Evolutionary conservation across 2,888 invertebrate species (phyloP).

Genomic region (Euplexia lucipara): DNA sequence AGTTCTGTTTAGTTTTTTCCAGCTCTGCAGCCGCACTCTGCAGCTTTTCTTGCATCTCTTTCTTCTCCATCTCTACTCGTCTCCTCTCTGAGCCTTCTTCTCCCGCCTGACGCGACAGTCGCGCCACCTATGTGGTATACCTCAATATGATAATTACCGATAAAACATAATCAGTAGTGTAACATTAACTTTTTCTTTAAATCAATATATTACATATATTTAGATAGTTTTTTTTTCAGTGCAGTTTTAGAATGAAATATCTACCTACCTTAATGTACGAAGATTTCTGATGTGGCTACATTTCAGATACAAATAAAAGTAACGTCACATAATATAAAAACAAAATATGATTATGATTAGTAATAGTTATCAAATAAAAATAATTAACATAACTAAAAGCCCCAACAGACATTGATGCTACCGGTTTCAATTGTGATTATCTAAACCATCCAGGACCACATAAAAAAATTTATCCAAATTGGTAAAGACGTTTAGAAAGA

Average conservation of each 20-base stretch:
- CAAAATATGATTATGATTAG: too few species aligned
- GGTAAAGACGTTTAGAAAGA: too few species aligned
- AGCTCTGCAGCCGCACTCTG: slow-evolving; percentile 92
- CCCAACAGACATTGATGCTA: too few species aligned
- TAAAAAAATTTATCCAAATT: too few species aligned
- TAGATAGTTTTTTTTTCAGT: background rate
- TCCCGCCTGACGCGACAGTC: slow-evolving; percentile 95
- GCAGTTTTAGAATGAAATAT: background rate
- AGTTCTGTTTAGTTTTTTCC: slow-evolving; percentile 92
- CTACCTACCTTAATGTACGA: slow-evolving; percentile 45
- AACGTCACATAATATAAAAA: too few species aligned
- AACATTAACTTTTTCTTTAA: background rate
- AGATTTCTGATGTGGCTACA: background rate
- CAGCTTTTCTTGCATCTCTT: slow-evolving; percentile 92
- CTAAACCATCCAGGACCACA: too few species aligned
- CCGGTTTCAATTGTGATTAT: too few species aligned
- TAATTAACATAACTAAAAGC: too few species aligned
- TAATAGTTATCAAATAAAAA: too few species aligned
- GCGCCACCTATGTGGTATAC: slow-evolving; percentile 91
- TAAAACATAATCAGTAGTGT: background rate
- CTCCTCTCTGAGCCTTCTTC: slow-evolving; percentile 96
- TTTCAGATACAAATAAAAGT: background rate
- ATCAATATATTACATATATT: background rate
- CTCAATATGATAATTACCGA: slow-evolving; percentile 51
- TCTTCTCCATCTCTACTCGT: slow-evolving; percentile 93